Evolutionary conservation across 2,797 vertebrate species (phyloP), one percentile per base, ranked within the genome.

Genomic region (Rousettus madagascariensis): DNA sequence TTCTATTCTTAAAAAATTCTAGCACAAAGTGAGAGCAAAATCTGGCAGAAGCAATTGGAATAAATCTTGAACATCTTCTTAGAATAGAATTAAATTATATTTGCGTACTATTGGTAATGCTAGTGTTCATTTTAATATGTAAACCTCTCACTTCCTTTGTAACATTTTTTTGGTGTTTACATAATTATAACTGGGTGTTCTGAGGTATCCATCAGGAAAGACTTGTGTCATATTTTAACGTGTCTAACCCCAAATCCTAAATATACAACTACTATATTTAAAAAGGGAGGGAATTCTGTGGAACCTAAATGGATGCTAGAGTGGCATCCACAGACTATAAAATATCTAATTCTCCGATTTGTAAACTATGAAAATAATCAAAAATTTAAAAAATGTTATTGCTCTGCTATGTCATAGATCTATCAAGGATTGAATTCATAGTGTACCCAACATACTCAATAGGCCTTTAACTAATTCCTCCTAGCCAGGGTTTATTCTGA

Each of bases 21-120:
- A 94, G 46, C 88, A 82, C n/a, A 66, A 89, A 91, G 49, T 84
- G 20, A 79, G 49, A 96, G 65, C 13, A 94, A 95, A 80, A 72
- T 91, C 80, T 94, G 92, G 85, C 72, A 95, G 59, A 79, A 91
- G 71, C 22, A 17, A 91, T 41, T 89, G 92, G 87, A 94, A 90
- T 66, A 86, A 92, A 93, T 95, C 86, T 97, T 33, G 61, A 82
- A 61, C 53, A 57, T 92, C 90, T 92, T 96, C 97, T 97, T 95
- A 96, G 94, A 96, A 97, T 97, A 97, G 95, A 91, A 71, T 96
- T 93, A 96, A 97, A 95, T 94, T 94, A 93, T 95, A 93, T 96
- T 96, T 97, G 94, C 0, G 13, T 63, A 71, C 49, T 30, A 65
- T 82, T 94, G 93, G 86, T 84, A 89, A 97, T 77, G 53, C 65